Base-by-base conservation (phyloP, 2,888 invertebrate species). In the Campaea margaritaria region DNA sequence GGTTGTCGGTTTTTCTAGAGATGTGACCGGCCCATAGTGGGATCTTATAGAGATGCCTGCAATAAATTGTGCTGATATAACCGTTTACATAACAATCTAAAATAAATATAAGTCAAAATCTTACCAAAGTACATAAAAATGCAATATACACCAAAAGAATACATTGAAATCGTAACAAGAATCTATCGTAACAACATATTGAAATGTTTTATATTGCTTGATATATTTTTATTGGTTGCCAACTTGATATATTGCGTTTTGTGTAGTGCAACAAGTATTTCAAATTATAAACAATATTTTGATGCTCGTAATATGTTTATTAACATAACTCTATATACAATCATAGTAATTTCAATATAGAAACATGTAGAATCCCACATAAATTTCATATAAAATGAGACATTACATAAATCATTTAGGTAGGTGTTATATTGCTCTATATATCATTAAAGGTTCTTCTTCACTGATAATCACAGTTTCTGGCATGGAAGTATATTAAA, bases 291-390 rank as follows among this genome's bases (percentile, higher is more conserved):
- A 74, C 65, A 42, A 44, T 58, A 65, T 67, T 21, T 63, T 76
- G 79, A 81, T 88, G 88, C 84, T 82, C 79, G 85, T 87, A 87
- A 88, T 90, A 85, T 85, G 87, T 92, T 92, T 92, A 91, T 90
- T 92, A 91, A 91, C 91, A 91, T 87, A 87, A 79, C 83, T 85
- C 83, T 90, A 90, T 90, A 89, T 90, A 91, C 89, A 91, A 86
- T 90, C 79, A 89, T 90, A 86, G 85, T 86, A 85, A 86, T 87
- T 91, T 86, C 78, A 89, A 89, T 56, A 89, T 91, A 89, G 85
- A 87, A 89, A 91, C 83, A 31, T 31, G 77, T 85, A 87, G 85
- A 87, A 86, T 89, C 83, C 85, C 81, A 80, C 85, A 81, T 82
- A 87, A 85, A 87, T 79, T 88, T 86, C 76, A 82, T 82, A 86